Percentiles rank a stretch among this genome's conserved stretches.
phyloP scores from a whole-genome alignment of 2,797 vertebrate genomes.

The Pseudomugil tenellus region DNA sequence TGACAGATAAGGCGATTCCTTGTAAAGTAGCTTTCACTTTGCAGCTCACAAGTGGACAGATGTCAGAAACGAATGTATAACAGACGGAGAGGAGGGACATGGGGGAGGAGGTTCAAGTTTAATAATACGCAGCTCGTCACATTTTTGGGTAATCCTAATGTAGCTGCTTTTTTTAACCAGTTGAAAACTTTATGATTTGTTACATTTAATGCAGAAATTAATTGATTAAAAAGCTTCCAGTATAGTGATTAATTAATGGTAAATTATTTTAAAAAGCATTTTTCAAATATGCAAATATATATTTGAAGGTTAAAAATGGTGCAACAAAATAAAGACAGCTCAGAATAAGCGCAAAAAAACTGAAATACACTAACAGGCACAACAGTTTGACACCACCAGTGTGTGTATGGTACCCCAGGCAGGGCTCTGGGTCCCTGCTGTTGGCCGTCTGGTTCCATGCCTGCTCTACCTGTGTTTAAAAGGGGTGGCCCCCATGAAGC shows the following conservation, averaged over 20 bases:
- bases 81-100: slow-evolving; percentile 62
- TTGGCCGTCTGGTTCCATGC: slow-evolving; percentile 79
- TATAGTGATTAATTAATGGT: not conserved
- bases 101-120: slow-evolving; percentile 69
- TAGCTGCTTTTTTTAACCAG: not conserved
- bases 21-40: slow-evolving; percentile 67
- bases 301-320: slow-evolving; percentile 19
- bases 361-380: slow-evolving; percentile 49
- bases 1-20: slow-evolving; percentile 45
- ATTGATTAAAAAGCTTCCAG: not conserved
- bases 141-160: slow-evolving; percentile 45
- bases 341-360: slow-evolving; percentile 26
- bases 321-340: slow-evolving; percentile 22
- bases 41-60: slow-evolving; percentile 77
- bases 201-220: not conserved
- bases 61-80: slow-evolving; percentile 79
- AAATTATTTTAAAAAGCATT: not conserved
- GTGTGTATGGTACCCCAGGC: slow-evolving; percentile 60
- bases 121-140: slow-evolving; percentile 61
- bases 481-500: slow-evolving; percentile 62
- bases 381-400: slow-evolving; percentile 73
- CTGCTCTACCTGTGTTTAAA: slow-evolving; percentile 84
- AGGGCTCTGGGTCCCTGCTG: slow-evolving; percentile 75
- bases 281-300: slow-evolving; percentile 3
- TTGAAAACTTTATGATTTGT: not conserved